These are phyloP conservation scores for Hylaea fasciaria DNA, from an alignment of 2,888 invertebrate genomes.

Conservation along the genomic window DNA sequence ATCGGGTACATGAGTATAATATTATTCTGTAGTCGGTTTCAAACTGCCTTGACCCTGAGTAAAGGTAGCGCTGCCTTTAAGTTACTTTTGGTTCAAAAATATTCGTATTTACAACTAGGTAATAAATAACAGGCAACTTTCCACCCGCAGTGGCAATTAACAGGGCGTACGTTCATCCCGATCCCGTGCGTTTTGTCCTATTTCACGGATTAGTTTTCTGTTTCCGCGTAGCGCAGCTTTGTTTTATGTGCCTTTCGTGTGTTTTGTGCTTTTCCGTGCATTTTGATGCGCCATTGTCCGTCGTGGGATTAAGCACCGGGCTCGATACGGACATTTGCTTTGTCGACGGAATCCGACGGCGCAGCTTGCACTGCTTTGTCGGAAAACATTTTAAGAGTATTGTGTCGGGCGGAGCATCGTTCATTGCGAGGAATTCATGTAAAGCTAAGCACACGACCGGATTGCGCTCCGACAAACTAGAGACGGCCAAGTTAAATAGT, in stretches of 20 bases:
- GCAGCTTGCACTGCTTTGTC: slow-evolving; percentile 45
- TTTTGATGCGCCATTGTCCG: slow-evolving; percentile 43
- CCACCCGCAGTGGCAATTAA: background rate
- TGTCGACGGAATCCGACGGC: slow-evolving; percentile 48
- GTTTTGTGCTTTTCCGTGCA: slow-evolving; percentile 30
- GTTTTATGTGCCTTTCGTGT: slow-evolving; percentile 16
- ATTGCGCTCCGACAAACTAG: slow-evolving; percentile 10
- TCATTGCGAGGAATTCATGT: slow-evolving; percentile 42
- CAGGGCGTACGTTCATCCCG: background rate
- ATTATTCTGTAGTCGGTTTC: background rate
- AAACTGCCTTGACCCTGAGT: background rate
- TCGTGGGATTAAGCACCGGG: slow-evolving; percentile 49
- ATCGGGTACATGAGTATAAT: background rate
- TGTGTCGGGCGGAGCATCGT: slow-evolving; percentile 36
- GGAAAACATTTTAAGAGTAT: slow-evolving; percentile 51
- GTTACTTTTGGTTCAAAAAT: too few relatives aligned
- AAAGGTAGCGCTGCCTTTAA: too few relatives aligned
- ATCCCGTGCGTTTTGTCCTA: slow-evolving; percentile 21
- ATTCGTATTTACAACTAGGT: too few relatives aligned
- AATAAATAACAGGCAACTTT: too few relatives aligned
- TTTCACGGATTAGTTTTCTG: slow-evolving; percentile 37
- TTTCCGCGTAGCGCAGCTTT: slow-evolving; percentile 11
- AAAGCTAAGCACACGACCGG: slow-evolving; percentile 29
- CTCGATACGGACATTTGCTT: slow-evolving; percentile 49
- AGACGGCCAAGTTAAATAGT: slow-evolving; percentile 17